Conservation (phyloP, 1,140 invertebrate genomes). For the Pygmarrhopalites habei region DNA sequence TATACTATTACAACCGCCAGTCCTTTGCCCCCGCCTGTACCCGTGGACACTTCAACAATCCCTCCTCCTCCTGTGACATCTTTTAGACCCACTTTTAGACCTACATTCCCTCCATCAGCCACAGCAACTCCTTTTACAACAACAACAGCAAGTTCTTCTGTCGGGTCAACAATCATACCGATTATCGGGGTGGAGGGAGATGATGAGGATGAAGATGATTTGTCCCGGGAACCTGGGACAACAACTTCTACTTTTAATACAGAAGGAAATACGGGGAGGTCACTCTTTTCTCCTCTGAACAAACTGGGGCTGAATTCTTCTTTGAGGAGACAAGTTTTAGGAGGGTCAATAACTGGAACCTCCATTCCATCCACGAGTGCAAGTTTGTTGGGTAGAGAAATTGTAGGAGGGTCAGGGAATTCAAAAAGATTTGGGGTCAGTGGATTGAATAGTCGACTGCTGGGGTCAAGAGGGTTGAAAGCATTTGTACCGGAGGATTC, state of each 20-base stretch:
- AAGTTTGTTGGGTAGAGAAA: too few species aligned
- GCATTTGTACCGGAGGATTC: slow-evolving; percentile 4
- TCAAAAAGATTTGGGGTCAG: too few species aligned
- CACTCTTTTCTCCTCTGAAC: too few species aligned
- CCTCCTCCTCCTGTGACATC: neutral
- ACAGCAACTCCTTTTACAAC: neutral
- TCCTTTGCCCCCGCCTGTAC: neutral
- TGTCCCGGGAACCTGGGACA: too few species aligned
- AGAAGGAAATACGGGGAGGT: too few species aligned
- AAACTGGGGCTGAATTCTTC: too few species aligned
- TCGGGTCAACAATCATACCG: neutral
- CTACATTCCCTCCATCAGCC: neutral
- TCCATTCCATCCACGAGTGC: neutral
- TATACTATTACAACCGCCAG: too few species aligned
- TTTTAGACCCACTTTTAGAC: neutral
- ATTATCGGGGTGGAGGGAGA: neutral
- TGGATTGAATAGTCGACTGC: neutral
- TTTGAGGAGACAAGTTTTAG: too few species aligned
- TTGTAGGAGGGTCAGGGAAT: too few species aligned
- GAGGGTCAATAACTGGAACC: too few species aligned
- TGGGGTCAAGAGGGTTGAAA: too few species aligned
- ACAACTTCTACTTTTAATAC: too few species aligned
- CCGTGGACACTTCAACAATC: neutral
- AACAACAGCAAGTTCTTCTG: neutral
- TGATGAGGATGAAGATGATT: neutral